These are phyloP conservation scores for Mesembrinibis cayennensis DNA, from an alignment of 2,113 vertebrate genomes.

Conservation along the genomic window DNA sequence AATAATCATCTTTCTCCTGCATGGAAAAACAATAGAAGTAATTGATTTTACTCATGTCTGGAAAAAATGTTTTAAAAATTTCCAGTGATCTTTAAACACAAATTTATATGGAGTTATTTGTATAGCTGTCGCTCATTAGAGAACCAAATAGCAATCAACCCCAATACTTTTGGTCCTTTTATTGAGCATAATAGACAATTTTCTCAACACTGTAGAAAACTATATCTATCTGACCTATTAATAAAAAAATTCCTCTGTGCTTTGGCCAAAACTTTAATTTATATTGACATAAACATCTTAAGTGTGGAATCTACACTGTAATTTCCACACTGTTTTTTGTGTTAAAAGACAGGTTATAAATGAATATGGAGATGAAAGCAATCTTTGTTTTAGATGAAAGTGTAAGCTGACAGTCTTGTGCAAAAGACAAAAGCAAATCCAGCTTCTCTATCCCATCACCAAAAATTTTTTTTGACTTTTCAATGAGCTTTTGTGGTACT, in stretches of 20 bases:
- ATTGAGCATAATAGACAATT: neutral
- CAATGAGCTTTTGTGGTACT: neutral
- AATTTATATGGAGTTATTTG: neutral
- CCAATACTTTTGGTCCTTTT: neutral
- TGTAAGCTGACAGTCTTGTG: neutral
- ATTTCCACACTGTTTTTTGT: neutral
- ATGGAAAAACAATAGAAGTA: neutral
- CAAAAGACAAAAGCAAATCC: neutral
- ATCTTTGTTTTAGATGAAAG: conserved; percentile 9
- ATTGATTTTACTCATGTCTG: neutral
- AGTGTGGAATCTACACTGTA: neutral
- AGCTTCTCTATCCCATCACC: neutral
- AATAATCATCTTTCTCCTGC: neutral
- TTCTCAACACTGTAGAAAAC: neutral
- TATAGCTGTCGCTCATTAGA: neutral
- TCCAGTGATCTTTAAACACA: neutral
- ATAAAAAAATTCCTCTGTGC: neutral
- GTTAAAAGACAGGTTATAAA: neutral
- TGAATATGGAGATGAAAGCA: conserved; percentile 18
- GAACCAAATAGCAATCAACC: neutral
- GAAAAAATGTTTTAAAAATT: neutral
- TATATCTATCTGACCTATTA: neutral
- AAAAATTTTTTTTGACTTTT: neutral
- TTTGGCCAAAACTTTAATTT: neutral
- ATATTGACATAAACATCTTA: neutral